Evolutionary conservation across 2,888 invertebrate species (phyloP).

Genomic region (Mimas tiliae): DNA sequence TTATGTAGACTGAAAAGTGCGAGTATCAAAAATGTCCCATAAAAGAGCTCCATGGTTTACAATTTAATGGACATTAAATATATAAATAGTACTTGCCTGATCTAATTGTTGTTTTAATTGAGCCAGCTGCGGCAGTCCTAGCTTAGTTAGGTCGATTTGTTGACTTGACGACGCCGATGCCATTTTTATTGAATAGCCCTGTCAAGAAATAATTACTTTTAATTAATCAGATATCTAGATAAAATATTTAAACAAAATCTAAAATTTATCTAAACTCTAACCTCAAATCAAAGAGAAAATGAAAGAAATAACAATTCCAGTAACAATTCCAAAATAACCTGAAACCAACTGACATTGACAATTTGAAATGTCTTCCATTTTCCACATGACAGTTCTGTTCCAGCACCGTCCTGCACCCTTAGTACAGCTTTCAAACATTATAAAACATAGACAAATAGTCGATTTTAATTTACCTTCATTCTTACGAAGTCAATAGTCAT

Average conservation of each 20-base stretch:
- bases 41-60: not conserved
- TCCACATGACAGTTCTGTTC: not conserved
- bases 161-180: conserved; percentile 87
- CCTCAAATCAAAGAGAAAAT: conserved; percentile 3
- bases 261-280: not conserved
- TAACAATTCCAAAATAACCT: not conserved
- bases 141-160: conserved; percentile 91
- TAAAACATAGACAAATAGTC: not conserved
- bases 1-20: too few species aligned
- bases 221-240: not conserved
- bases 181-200: conserved; percentile 63
- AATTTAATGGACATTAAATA: conserved; percentile 29
- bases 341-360: conserved; percentile 1
- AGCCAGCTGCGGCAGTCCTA: conserved; percentile 92
- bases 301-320: not conserved
- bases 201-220: conserved; percentile 32
- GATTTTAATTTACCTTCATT: not conserved
- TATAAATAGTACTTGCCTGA: conserved; percentile 81
- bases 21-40: too few species aligned
- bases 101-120: conserved; percentile 95
- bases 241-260: not conserved
- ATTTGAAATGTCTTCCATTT: too few species aligned
- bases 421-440: not conserved
- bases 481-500: too few species aligned
- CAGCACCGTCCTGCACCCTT: not conserved